Base-by-base conservation (phyloP, 2,888 invertebrate genomes). In the Cataglyphis cursor region DNA sequence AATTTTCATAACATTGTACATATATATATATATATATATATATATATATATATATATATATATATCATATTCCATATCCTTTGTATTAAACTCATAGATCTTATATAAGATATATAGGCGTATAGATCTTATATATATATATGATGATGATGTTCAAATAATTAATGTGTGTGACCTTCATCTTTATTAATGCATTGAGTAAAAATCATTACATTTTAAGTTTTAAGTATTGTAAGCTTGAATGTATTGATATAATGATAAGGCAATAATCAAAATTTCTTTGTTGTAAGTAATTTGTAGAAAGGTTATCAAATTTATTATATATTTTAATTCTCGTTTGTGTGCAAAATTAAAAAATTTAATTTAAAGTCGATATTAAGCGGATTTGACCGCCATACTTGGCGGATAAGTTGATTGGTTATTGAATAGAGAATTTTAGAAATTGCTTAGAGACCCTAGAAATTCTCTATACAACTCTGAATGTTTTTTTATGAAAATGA, bases 321-420 rank as follows among this genome's bases (percentile, higher is more conserved):
- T n/a, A 51, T 51, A 51, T n/a, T 51, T n/a, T 51, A 51, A 51
- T 51, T 51, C n/a, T n/a, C 48, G 18, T 48, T 51, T 51, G n/a
- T 51, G n/a, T 8, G 51, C 8, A 51, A 51, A 51, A 51, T 51
- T 51, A 1, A 51, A 51, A 51, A 51, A 48, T 48, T 48, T 48
- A 48, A 44, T 38, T 6, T 38, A 38, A 9, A 15, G 0, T 12
- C 41, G 15, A 48, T 18, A 48, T 48, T 6, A 8, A 5, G 6
- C 1, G n/a, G 8, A 51, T n/a, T n/a, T 8, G n/a, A 8, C 2
- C 51, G 6, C 8, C 51, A 51, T n/a, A 51, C 8, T n/a, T n/a
- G 51, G n/a, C 51, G n/a, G 21, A 10, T 21, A 12, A 57, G 4
- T 57, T 57, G 59, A 59, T 59, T 59, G 24, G 28, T 15, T 59